Conservation (phyloP, 1,140 invertebrate species). For the Drosophila subpulchrella region DNA sequence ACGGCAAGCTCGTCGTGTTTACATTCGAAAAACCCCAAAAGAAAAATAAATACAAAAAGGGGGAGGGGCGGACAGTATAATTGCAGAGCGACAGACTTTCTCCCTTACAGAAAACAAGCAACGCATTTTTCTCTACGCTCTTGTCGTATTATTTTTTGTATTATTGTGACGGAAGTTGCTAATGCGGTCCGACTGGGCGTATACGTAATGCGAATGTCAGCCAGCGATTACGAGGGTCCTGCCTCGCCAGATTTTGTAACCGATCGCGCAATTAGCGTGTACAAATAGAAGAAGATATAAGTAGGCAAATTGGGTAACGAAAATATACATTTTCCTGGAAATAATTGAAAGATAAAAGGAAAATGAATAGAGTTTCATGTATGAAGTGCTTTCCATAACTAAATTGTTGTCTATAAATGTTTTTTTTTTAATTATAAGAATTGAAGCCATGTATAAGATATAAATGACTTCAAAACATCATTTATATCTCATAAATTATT, state of each 20-base stretch:
- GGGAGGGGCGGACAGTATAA: slow-evolving; percentile 52
- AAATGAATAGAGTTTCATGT: neutral
- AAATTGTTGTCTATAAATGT: too few relatives aligned
- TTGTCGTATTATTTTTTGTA: slow-evolving; percentile 26
- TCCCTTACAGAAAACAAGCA: slow-evolving; percentile 59
- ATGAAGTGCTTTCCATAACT: too few relatives aligned
- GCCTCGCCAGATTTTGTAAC: slow-evolving; percentile 30
- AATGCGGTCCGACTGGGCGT: slow-evolving; percentile 48
- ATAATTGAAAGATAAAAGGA: too few relatives aligned
- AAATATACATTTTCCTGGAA: neutral
- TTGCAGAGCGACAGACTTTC: slow-evolving; percentile 74
- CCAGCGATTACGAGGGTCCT: slow-evolving; percentile 34
- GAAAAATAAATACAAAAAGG: slow-evolving; percentile 19
- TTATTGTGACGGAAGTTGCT: slow-evolving; percentile 66
- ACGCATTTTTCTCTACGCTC: slow-evolving; percentile 37
- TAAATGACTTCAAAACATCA: neutral
- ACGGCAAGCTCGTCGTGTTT: slow-evolving; percentile 44
- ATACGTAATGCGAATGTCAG: slow-evolving; percentile 64
- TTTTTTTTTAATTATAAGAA: too few relatives aligned
- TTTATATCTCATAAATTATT: neutral
- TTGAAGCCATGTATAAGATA: too few relatives aligned
- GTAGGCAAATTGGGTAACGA: neutral
- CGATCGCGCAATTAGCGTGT: slow-evolving; percentile 23
- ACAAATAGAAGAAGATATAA: slow-evolving; percentile 5
- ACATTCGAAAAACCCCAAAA: slow-evolving; percentile 56